Base-by-base conservation (phyloP, 2,797 vertebrate species). In the Chelidonichthys spinosus region DNA sequence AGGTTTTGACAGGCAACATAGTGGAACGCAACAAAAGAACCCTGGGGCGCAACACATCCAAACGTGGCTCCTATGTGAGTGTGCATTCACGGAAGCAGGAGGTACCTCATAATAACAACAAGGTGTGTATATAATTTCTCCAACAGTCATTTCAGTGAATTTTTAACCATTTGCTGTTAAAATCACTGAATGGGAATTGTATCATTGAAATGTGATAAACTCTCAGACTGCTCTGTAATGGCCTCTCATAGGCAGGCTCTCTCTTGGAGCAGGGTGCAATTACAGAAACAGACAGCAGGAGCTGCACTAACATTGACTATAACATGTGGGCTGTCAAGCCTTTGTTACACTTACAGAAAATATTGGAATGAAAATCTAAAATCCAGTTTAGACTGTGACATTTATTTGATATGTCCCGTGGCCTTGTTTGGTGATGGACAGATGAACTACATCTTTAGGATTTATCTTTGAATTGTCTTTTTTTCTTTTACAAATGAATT, bases 1-100 rank as follows among this genome's bases (percentile, higher is more conserved):
- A 59, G 44, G 69, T 64, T 56, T 33, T 42, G n/a, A 91, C 63
- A 39, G 90, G 89, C 44, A 87, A 96, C 85, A 95, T 97, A 49
- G 93, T 98, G 53, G 90, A 95, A 69, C 94, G 89, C 33, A 98
- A 98, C 85, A 97, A 95, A 76, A 60, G 7, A 69, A 97, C 96
- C 17, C 88, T 98, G 83, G 97, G 97, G 0, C 72, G 94, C 6
- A 92, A 47, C 5, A 36, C 64, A 13, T 84, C 72, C 43, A 94
- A 90, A 73, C 64, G 5, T 2, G 90, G 89, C 61, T 96, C 97
- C 7, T 98, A 98, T 3, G 89, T 95, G 32, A 92, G 87, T 11
- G 81, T 88, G 37, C 92, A 96, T 77, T 79, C 54, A 25, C 92
- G 84, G 53, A 96, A 89, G 73, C 89, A 89, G 74, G 86, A 82